Percentiles rank a stretch among this genome's conserved stretches.
Evolutionary conservation across 2,113 vertebrate genomes (phyloP).

Genomic region (Lontra canadensis): DNA sequence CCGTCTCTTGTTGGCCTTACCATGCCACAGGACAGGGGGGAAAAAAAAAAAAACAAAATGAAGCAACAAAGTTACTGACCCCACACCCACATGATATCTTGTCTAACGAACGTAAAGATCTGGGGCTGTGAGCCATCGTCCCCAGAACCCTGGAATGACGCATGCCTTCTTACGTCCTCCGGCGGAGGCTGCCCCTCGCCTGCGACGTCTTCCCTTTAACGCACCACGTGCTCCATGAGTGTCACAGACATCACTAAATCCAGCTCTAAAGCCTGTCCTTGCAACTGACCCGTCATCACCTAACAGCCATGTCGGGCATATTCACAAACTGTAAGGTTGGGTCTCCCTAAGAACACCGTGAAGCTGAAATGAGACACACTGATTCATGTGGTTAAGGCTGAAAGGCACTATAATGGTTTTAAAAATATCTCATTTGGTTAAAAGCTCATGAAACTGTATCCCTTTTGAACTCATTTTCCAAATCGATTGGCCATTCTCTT

Average conservation of each 20-base stretch:
- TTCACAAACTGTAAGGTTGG: neutral
- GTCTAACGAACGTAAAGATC: rapidly evolving
- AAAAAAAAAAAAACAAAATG: neutral
- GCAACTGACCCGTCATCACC: neutral
- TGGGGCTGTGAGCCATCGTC: neutral
- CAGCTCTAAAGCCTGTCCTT: neutral
- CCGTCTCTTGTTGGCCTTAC: neutral
- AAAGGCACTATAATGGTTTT: neutral
- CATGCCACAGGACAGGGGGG: neutral
- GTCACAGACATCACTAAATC: rapidly evolving
- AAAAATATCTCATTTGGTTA: neutral
- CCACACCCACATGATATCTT: rapidly evolving
- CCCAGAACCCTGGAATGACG: rapidly evolving
- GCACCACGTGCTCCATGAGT: too few species aligned
- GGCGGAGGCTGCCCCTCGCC: too few species aligned
- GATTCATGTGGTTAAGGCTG: neutral
- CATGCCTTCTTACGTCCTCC: too few species aligned
- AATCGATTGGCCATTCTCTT: neutral
- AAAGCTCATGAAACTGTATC: neutral
- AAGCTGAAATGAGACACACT: neutral
- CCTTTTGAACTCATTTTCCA: neutral
- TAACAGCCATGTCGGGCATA: rapidly evolving
- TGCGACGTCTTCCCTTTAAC: neutral
- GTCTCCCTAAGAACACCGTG: neutral
- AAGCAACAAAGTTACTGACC: rapidly evolving